Conservation (phyloP, 2,797 vertebrate species). For the Poeciliopsis turneri region DNA sequence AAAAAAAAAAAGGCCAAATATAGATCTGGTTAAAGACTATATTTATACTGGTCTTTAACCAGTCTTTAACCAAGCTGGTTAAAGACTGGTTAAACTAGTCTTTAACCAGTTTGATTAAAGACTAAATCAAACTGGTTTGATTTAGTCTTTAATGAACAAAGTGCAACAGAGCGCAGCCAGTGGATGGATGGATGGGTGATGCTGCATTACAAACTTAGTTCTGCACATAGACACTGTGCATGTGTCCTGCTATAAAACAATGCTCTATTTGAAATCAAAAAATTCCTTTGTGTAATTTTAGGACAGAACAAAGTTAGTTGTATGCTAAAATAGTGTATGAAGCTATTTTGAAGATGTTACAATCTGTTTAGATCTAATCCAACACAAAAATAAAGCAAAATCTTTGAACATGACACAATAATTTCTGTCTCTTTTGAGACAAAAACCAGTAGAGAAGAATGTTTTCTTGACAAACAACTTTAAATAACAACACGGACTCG, state of each 20-base stretch:
- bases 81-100: no score
- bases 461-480: background rate
- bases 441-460: background rate
- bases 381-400: background rate
- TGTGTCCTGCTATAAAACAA: background rate
- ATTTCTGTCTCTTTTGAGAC: background rate
- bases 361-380: background rate
- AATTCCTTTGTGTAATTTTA: no score
- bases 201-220: background rate
- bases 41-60: no score
- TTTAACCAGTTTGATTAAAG: no score
- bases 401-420: background rate
- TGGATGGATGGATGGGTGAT: background rate
- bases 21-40: no score
- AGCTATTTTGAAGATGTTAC: background rate
- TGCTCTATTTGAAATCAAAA: no score
- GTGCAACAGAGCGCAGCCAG: background rate
- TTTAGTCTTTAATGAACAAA: background rate
- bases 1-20: background rate
- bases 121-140: no score
- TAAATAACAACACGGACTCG: background rate
- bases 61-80: no score
- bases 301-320: no score
- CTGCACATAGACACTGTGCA: background rate
- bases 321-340: no score